Percentiles rank a stretch among this genome's conserved stretches.
These are phyloP conservation scores for Aphelocoma coerulescens DNA, from an alignment of 2,113 vertebrate species.

Conservation along the genomic window DNA sequence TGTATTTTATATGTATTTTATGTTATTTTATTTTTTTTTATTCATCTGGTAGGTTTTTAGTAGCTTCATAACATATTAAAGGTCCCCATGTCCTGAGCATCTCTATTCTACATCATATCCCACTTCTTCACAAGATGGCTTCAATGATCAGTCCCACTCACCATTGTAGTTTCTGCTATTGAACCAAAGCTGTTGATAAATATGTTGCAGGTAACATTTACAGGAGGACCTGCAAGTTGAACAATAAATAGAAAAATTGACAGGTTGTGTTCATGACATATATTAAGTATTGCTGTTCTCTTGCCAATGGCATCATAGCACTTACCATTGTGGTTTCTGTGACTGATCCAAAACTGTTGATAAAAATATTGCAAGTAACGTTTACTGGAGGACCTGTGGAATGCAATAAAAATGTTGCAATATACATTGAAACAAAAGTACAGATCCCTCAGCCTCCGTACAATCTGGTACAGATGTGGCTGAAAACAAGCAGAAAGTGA, in stretches of 20 bases:
- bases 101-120: slow-evolving; percentile 27
- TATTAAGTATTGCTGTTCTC: slow-evolving; percentile 73
- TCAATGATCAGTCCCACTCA: slow-evolving; percentile 87
- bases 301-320: slow-evolving; percentile 74
- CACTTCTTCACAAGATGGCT: slow-evolving; percentile 80
- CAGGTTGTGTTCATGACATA: slow-evolving; percentile 79
- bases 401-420: slow-evolving; percentile 90
- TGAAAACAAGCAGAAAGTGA: slow-evolving; percentile 66
- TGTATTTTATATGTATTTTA: background rate
- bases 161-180: slow-evolving; percentile 99
- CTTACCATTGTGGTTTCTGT: slow-evolving; percentile 98
- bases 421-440: slow-evolving; percentile 72
- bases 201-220: slow-evolving; percentile 99
- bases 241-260: slow-evolving; percentile 91
- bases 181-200: slow-evolving; percentile 99
- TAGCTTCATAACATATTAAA: slow-evolving; percentile 8
- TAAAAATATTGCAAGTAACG: slow-evolving; percentile 99
- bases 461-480: slow-evolving; percentile 64
- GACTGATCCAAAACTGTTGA: slow-evolving; percentile 98
- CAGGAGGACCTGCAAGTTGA: slow-evolving; percentile 96
- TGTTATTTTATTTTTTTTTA: background rate
- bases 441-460: slow-evolving; percentile 70
- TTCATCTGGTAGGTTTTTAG: background rate
- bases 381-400: slow-evolving; percentile 96
- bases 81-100: background rate